These are phyloP conservation scores for Periophthalmus modestus DNA, from an alignment of 2,113 vertebrate species.

Conservation along the genomic window DNA sequence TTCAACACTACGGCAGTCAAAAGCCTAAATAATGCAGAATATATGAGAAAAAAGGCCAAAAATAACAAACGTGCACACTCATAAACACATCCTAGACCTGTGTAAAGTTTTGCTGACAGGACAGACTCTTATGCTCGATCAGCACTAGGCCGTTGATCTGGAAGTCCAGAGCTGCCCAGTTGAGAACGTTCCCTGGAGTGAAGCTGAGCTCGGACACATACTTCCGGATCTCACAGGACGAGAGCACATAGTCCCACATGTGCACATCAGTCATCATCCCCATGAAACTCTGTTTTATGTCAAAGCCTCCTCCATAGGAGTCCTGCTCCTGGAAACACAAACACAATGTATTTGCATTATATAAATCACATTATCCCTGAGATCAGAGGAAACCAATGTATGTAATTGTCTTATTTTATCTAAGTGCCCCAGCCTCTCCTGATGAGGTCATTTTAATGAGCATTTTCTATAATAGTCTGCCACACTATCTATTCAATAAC, in stretches of 20 bases:
- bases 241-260: slow-evolving; percentile 67
- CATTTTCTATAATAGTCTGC: not conserved
- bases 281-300: slow-evolving; percentile 47
- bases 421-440: not conserved
- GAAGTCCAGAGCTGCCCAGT: slow-evolving; percentile 60
- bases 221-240: slow-evolving; percentile 51
- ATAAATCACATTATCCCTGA: not conserved
- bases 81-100: not conserved
- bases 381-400: not conserved
- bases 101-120: slow-evolving; percentile 20
- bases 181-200: slow-evolving; percentile 66
- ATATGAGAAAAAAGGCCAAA: not conserved
- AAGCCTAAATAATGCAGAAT: not conserved
- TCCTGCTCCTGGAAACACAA: slow-evolving; percentile 56
- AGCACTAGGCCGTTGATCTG: slow-evolving; percentile 31
- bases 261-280: slow-evolving; percentile 68
- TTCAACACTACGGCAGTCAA: too few species aligned
- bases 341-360: not conserved
- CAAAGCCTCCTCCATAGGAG: slow-evolving; percentile 50
- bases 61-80: not conserved
- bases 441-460: not conserved
- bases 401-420: not conserved
- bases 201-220: slow-evolving; percentile 35
- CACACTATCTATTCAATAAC: not conserved
- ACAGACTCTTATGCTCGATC: slow-evolving; percentile 31